Evolutionary conservation across 2,113 vertebrate genomes (phyloP).

Genomic region (Salvator merianae): DNA sequence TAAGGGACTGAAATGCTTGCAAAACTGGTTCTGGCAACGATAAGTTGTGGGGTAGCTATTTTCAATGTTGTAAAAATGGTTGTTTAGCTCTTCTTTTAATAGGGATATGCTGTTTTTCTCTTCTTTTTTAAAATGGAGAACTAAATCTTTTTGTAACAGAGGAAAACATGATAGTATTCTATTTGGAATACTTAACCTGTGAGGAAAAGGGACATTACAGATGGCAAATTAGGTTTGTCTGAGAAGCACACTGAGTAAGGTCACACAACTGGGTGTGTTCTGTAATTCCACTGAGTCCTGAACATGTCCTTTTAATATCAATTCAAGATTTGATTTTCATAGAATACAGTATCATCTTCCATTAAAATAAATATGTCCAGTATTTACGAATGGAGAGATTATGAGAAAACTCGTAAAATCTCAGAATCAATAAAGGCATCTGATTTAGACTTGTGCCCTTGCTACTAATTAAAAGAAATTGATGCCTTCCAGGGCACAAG

Average conservation of each 20-base stretch:
- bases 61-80: constrained; percentile 34
- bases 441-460: not conserved
- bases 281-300: not conserved
- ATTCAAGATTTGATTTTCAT: not conserved
- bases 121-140: constrained; percentile 20
- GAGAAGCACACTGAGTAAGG: not conserved
- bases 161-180: not conserved
- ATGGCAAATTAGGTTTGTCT: not conserved
- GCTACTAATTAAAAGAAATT: not conserved
- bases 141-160: not conserved
- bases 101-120: constrained; percentile 20
- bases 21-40: constrained; percentile 45
- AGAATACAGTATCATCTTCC: not conserved
- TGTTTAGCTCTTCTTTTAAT: constrained; percentile 6
- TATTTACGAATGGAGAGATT: not conserved
- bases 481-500: no score
- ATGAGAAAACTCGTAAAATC: no score
- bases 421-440: not conserved
- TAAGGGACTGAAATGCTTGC: constrained; percentile 46
- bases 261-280: not conserved
- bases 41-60: constrained; percentile 41
- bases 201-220: not conserved
- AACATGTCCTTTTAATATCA: not conserved
- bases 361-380: not conserved
- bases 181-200: not conserved